Base-by-base conservation (phyloP, 2,888 invertebrate species). In the Drosophila basisetae region DNA sequence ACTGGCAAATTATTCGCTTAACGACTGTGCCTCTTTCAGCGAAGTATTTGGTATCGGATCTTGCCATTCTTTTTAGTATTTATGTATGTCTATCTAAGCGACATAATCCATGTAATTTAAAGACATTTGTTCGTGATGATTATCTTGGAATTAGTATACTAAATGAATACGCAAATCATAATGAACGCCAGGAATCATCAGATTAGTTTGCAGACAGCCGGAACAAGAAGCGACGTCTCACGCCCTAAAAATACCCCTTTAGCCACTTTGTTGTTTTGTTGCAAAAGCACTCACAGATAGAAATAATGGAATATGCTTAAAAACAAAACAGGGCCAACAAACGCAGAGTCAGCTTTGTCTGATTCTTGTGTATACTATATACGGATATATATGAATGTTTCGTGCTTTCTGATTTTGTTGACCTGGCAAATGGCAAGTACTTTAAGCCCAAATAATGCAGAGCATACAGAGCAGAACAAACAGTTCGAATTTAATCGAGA, bases 211-310 rank as follows among this genome's bases (percentile, higher is more conserved):
- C 30, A 56, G n/a, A 31, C 22, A 50, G n/a, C 53, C 31, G 56
- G 78, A 58, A 78, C 11, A 52, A 28, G 55, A 52, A 68, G 52
- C 68, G 35, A 47, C 58, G n/a, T 58, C 49, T 16, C 55, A 50
- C 39, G 43, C 50, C 63, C 41, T 28, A 64, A 43, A 88, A 82
- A 73, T 76, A 72, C 76, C 78, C 80, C 78, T 86, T 75, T 85
- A 75, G 83, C 69, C 76, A 82, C 83, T 90, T 87, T 22, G 22
- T 22, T 22, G 22, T 22, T 84, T 86, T 76, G 83, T 75, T 77
- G 80, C 79, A 72, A 76, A 70, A 47, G 69, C 35, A 49, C 31
- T 60, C 16, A 61, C 59, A 69, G 50, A 71, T 25, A 37, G 22
- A 41, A 47, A 54, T 52, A 47, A 60, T 54, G 54, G 67, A 63